These are phyloP conservation scores for Sphaeridia pumilis DNA, from an alignment of 2,888 invertebrate species.

Conservation along the genomic window DNA sequence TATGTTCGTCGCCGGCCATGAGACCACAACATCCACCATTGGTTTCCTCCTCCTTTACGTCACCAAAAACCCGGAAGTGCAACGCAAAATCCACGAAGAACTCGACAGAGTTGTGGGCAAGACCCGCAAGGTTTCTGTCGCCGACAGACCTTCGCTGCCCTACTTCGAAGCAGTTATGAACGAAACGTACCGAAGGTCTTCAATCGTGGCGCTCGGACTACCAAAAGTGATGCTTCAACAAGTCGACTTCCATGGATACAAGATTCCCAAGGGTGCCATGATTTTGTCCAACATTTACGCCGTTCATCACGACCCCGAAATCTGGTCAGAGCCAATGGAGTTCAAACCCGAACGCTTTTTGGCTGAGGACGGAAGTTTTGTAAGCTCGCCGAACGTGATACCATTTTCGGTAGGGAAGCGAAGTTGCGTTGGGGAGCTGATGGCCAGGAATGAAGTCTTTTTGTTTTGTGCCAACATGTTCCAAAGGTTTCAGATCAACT, in stretches of 20 bases:
- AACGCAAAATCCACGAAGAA: neutral
- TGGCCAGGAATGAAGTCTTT: conserved; percentile 1
- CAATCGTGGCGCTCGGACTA: neutral
- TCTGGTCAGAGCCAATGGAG: neutral
- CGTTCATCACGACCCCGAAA: neutral
- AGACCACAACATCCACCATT: neutral
- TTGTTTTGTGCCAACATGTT: conserved; percentile 1
- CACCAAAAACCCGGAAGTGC: neutral
- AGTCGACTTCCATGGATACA: conserved; percentile 3
- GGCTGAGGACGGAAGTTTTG: neutral
- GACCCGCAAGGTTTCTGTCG: neutral
- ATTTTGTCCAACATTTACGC: neutral
- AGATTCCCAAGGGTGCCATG: conserved; percentile 1
- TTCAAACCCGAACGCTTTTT: conserved; percentile 1
- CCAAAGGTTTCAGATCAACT: neutral
- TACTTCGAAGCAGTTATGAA: neutral
- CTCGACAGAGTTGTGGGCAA: neutral
- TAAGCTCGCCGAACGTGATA: neutral
- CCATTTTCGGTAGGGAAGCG: conserved; percentile 6
- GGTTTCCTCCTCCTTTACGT: neutral
- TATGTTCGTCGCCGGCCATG: neutral
- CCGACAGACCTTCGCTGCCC: neutral
- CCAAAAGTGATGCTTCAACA: neutral
- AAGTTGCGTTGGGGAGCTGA: neutral
- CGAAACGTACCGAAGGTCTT: neutral